These are phyloP conservation scores for Chaetogeoica ovagalla DNA, from an alignment of 2,888 invertebrate genomes.

Conservation along the genomic window DNA sequence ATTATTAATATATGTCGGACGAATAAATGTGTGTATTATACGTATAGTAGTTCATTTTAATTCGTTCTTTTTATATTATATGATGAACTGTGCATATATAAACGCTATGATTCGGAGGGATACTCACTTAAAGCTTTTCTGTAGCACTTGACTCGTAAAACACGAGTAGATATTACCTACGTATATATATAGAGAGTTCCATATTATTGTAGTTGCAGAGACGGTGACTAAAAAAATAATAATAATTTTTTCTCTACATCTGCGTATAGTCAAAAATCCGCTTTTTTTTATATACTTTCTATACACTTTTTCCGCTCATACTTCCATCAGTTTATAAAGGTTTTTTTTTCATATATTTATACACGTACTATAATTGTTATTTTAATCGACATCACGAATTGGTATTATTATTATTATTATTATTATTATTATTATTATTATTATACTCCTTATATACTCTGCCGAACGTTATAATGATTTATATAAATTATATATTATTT, in stretches of 20 bases:
- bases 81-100: too few species aligned
- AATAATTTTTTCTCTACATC: background rate
- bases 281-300: background rate
- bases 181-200: too few species aligned
- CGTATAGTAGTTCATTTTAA: background rate
- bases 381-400: too few species aligned
- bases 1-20: too few species aligned
- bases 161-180: background rate
- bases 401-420: too few species aligned
- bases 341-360: background rate
- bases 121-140: background rate
- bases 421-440: too few species aligned
- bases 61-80: background rate
- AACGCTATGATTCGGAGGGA: background rate
- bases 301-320: background rate
- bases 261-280: background rate
- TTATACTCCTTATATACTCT: too few species aligned
- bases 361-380: background rate
- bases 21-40: too few species aligned
- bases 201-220: background rate
- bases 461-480: too few species aligned
- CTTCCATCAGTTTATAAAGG: background rate
- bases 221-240: background rate
- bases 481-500: too few species aligned
- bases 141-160: conserved; percentile 12